Percentiles rank a stretch among this genome's conserved stretches.
phyloP scores from a whole-genome alignment of 2,797 vertebrate genomes.

The Sebastes goodei region DNA sequence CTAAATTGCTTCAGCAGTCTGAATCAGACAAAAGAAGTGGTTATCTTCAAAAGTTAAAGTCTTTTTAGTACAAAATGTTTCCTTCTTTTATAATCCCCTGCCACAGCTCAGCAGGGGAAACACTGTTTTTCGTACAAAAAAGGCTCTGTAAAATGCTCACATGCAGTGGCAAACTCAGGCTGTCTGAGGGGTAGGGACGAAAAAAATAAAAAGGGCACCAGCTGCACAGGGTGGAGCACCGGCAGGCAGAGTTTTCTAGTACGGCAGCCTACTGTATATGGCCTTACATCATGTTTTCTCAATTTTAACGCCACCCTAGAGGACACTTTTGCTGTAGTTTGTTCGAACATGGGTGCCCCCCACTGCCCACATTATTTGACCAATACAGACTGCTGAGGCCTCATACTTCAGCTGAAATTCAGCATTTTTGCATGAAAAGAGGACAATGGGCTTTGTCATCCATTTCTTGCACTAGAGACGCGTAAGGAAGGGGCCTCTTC shows the following conservation, averaged over 20 bases:
- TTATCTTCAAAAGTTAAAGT: not conserved
- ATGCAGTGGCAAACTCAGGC: no score
- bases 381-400: not conserved
- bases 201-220: no score
- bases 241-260: no score
- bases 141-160: not conserved
- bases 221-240: no score
- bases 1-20: not conserved
- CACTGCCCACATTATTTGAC: not conserved
- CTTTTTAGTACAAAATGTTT: not conserved
- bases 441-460: not conserved
- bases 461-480: not conserved
- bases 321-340: no score
- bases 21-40: not conserved
- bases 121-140: not conserved
- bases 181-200: no score
- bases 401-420: no score
- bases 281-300: no score
- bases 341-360: no score
- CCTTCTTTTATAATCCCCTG: not conserved
- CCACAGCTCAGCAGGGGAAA: not conserved
- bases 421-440: no score
- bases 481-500: not conserved
- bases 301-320: no score
- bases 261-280: no score